Conservation (phyloP, 2,113 vertebrate species). For the cat (Felis catus) region F.catus_Fca126_mat1.0 CM031419.1:99119501-99120000, state of each 20-base stretch:
- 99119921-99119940: neutral
- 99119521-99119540: neutral
- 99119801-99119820: neutral
- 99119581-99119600: neutral
- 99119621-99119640: neutral
- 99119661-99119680: neutral
- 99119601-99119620: neutral
- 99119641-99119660: neutral
- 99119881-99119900: neutral
- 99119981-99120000: conserved; percentile 1
- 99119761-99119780: neutral
- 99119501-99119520: neutral
- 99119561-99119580: neutral
- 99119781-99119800: neutral
- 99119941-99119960: neutral
- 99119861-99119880: neutral
- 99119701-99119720: neutral
- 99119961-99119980: neutral
- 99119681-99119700: neutral
- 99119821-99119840: neutral
- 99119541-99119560: neutral
- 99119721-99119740: neutral
- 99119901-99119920: neutral
- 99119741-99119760: neutral
- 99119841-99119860: neutral